Base-by-base conservation (phyloP, 1,140 invertebrate species). In the Hyles euphorbiae region DNA sequence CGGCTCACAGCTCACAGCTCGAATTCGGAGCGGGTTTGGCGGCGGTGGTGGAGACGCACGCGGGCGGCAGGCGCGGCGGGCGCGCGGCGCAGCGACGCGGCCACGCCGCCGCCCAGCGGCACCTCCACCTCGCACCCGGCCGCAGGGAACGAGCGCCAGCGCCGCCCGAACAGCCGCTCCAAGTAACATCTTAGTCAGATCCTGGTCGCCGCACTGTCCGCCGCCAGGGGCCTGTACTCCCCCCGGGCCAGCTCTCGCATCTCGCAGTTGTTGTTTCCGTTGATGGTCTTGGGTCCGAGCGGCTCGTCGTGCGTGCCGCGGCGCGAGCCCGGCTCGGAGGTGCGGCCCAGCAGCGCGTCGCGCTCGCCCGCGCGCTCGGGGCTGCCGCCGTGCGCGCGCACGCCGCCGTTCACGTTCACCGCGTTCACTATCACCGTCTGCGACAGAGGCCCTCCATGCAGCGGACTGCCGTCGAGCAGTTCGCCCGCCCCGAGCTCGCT, bases 251-350 rank as follows among this genome's bases (percentile, higher is more conserved):
- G 74, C 71, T 90, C 93, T 32, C 92, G 90, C 91, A 94, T 91
- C 73, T 95, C 94, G 77, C 94, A 94, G 70, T 94, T 95, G 76
- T 94, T 95, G 83, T 94, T 94, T 8, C 93, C 93, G 74, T 94
- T 94, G 47, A 91, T 91, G 48, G 93, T 93, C 65, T 93, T 92
- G 11, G 88, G 76, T 2, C 83, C 81, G 36, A 86, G 83, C 57
- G 81, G 88, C 67, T 90, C 91, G 48, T 67, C 91, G 89, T 63
- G 92, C 89, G 63, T 88, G 64, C 91, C 91, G 47, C 90, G 88
- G 54, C 90, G 74, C 58, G 82, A 89, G 53, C 82, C 89, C 48
- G 88, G 81, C 58, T 91, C 77, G 9, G 90, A 52, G 66, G 88
- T 67, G 52, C 90, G 74, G 3, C 90, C 85, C 51, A 92, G 74